These are phyloP conservation scores for Drosophila lacertosa DNA, from an alignment of 1,140 invertebrate genomes.

Conservation along the genomic window DNA sequence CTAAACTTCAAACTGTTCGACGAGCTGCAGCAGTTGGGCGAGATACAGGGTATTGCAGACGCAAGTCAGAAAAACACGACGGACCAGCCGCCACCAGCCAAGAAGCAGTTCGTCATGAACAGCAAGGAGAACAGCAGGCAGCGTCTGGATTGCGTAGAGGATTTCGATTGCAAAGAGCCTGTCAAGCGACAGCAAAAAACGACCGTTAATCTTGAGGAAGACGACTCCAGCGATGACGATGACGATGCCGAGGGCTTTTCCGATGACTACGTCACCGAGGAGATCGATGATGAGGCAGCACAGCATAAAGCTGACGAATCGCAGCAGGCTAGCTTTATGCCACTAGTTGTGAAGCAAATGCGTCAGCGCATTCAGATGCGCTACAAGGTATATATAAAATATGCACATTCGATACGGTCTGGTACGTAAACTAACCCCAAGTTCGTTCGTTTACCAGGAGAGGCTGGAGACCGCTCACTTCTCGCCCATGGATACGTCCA, in stretches of 20 bases:
- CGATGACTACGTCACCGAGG: conserved; percentile 6
- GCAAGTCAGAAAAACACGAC: conserved; percentile 12
- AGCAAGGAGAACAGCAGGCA: not conserved
- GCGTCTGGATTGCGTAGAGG: conserved; percentile 9
- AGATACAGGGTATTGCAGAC: not conserved
- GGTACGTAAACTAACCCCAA: not conserved
- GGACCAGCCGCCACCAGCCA: conserved; percentile 37
- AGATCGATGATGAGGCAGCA: conserved; percentile 1
- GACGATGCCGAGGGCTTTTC: not conserved
- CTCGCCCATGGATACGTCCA: conserved; percentile 62
- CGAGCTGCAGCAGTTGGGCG: conserved; percentile 32
- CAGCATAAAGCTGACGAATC: not conserved
- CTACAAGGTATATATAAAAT: conserved; percentile 31
- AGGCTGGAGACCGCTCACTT: conserved; percentile 34
- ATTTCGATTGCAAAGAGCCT: conserved; percentile 51
- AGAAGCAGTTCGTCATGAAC: conserved; percentile 29
- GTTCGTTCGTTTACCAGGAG: conserved; percentile 22
- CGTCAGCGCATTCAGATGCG: conserved; percentile 40
- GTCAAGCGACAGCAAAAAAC: conserved; percentile 21
- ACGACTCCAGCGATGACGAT: not conserved
- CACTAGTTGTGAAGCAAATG: conserved; percentile 31
- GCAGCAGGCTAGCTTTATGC: not conserved
- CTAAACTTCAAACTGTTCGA: conserved; percentile 43
- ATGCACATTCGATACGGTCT: not conserved
- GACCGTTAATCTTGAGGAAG: conserved; percentile 3